Base-by-base conservation (phyloP, 2,113 vertebrate genomes). In the Paedocypris sp. region DNA sequence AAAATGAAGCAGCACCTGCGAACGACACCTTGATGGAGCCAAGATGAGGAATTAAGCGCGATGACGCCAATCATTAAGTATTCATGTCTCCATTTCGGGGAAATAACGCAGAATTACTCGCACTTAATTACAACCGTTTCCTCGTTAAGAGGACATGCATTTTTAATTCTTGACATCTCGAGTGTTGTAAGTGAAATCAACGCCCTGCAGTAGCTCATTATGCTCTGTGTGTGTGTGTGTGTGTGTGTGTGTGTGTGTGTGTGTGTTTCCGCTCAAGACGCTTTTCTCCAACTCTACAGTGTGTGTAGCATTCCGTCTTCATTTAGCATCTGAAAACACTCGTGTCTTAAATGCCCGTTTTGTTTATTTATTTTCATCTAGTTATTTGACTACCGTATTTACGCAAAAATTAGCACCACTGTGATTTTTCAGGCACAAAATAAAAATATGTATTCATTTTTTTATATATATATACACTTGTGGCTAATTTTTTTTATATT, bases 111-210 rank as follows among this genome's bases (percentile, higher is more conserved):
- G 36, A 72, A 74, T 80, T 76, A 70, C 75, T 76, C 51, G 53
- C 13, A 62, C 75, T 80, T 82, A 81, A 84, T 84, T 81, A 79
- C 77, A 75, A 75, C 73, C 69, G 75, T 72, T 68, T 73, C 69
- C 51, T 71, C 69, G 49, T 73, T 58, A 45, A 16, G 66, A 70
- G 56, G 15, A 38, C 73, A 73, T 84, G 70, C 72, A 80, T 79
- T 64, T 79, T 82, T 79, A 78, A 82, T 48, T 60, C 49, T 67
- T 67, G 52, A 73, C 76, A 71, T 68, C 42, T 43, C 67, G 73
- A 79, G 63, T 56, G 60, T 42, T 43, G 46, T 43, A 51, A 57
- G 43, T 64, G 59, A 66, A 77, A 69, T 67, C 62, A 56, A 60
- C 39, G 35, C 43, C 61, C 60, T 20, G 15, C 52, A 43, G 48